These are phyloP conservation scores for Lepeophtheirus salmonis DNA, from an alignment of 1,140 invertebrate species.

Conservation along the genomic window DNA sequence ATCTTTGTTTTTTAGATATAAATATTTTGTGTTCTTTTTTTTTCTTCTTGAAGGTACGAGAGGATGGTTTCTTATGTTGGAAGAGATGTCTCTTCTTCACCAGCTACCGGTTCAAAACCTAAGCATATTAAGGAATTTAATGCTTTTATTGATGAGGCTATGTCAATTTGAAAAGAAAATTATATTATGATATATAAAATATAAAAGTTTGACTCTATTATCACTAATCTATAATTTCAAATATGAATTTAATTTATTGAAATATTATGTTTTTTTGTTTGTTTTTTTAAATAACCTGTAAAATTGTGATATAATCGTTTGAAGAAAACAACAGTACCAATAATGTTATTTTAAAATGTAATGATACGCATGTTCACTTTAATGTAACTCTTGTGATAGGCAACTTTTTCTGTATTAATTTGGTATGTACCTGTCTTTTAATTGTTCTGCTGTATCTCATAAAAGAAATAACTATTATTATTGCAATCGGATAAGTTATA, in stretches of 20 bases:
- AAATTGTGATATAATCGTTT: too few relatives aligned
- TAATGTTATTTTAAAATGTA: too few relatives aligned
- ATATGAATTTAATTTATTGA: too few relatives aligned
- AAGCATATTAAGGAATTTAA: constrained; percentile 68
- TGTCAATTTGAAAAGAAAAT: too few relatives aligned
- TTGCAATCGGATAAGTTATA: not conserved
- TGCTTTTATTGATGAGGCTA: constrained; percentile 18
- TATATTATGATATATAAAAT: too few relatives aligned
- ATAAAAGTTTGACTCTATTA: too few relatives aligned
- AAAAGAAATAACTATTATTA: not conserved
- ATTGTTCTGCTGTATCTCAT: not conserved
- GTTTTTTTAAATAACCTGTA: too few relatives aligned
- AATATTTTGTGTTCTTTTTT: not conserved
- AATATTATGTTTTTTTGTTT: too few relatives aligned
- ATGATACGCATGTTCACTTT: too few relatives aligned
- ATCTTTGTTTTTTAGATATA: not conserved
- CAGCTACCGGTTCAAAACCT: constrained; percentile 90
- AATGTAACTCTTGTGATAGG: not conserved
- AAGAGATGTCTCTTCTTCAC: constrained; percentile 47
- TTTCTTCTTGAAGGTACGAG: not conserved
- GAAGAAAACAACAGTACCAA: too few relatives aligned
- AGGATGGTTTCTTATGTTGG: constrained; percentile 1
- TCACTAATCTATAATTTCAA: too few relatives aligned
- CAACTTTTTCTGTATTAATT: not conserved
- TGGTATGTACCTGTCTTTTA: not conserved